Conservation (phyloP, 1,140 invertebrate genomes). For the Lutraria rhynchaena region DNA sequence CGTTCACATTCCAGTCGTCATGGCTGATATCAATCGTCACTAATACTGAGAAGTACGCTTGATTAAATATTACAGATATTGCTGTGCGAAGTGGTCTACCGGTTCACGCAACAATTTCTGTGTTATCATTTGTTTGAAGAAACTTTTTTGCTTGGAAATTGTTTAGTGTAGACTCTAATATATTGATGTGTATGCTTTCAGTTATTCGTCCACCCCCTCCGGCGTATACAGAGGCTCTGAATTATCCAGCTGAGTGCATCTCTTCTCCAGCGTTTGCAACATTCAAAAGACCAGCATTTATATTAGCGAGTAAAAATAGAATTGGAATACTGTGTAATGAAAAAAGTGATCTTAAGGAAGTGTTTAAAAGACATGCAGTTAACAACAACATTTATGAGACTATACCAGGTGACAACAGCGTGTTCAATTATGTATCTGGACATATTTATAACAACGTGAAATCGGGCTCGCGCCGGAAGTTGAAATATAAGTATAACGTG, state of each 20-base stretch:
- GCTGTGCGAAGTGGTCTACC: too few species aligned
- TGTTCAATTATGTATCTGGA: neutral
- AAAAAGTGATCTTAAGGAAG: neutral
- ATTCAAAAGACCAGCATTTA: too few species aligned
- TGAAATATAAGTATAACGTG: slow-evolving; percentile 25
- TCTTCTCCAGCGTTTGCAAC: neutral
- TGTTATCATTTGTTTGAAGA: too few species aligned
- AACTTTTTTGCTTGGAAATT: too few species aligned
- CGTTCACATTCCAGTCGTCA: too few species aligned
- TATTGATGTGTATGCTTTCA: too few species aligned
- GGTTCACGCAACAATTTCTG: too few species aligned
- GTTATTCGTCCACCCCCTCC: slow-evolving; percentile 49
- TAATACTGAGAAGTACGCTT: too few species aligned
- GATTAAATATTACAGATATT: too few species aligned
- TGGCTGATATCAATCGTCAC: too few species aligned
- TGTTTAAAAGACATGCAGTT: neutral
- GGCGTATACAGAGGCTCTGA: slow-evolving; percentile 22
- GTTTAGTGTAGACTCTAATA: too few species aligned
- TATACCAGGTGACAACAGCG: slow-evolving; percentile 25
- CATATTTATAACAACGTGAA: slow-evolving; percentile 21
- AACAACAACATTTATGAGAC: neutral
- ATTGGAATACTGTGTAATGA: neutral
- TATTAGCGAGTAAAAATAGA: too few species aligned
- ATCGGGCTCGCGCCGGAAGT: slow-evolving; percentile 1
- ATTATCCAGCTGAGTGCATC: slow-evolving; percentile 11